Conservation (phyloP, 2,113 vertebrate genomes). For the Buteo buteo region DNA sequence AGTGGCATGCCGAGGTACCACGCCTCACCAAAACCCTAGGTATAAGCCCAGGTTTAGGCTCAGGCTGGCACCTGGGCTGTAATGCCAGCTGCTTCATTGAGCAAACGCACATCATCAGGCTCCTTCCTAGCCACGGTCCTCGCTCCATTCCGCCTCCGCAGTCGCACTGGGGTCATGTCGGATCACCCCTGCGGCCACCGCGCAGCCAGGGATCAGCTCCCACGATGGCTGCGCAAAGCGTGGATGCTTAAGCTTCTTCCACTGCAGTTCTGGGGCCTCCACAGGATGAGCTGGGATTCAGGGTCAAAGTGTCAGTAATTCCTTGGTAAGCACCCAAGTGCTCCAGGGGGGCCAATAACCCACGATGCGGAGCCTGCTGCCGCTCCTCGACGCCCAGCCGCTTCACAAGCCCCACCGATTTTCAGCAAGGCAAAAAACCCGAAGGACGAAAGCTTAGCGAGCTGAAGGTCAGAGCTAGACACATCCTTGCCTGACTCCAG, state of each 20-base stretch:
- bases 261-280: neutral
- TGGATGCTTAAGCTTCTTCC: neutral
- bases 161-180: accelerated
- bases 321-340: neutral
- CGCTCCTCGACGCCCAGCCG: neutral
- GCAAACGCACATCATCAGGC: neutral
- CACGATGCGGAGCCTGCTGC: neutral
- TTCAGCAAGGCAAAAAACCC: neutral
- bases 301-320: neutral
- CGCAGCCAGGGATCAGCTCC: neutral
- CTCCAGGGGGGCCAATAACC: neutral
- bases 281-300: neutral
- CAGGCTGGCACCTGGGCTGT: neutral
- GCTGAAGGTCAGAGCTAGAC: neutral
- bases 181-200: neutral
- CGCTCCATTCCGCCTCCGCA: neutral
- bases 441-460: neutral
- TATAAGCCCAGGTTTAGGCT: neutral
- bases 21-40: neutral
- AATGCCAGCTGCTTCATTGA: neutral
- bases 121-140: neutral
- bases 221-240: neutral
- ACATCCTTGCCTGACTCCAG: neutral
- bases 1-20: neutral
- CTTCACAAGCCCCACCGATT: neutral